Evolutionary conservation across 2,113 vertebrate species (phyloP).

Genomic region (Trinectes maculatus): DNA sequence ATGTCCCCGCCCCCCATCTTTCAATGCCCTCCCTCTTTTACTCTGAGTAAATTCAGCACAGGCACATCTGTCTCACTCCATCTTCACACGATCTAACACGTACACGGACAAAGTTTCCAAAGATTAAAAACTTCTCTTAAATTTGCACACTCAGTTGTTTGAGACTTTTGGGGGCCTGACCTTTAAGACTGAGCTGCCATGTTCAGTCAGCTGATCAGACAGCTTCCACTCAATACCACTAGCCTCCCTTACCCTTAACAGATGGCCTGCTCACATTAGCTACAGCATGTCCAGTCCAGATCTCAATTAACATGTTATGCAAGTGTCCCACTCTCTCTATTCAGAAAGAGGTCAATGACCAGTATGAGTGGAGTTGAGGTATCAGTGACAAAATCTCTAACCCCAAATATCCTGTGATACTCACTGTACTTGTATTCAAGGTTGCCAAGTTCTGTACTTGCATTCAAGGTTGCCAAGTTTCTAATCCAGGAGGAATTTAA

Average conservation of each 20-base stretch:
- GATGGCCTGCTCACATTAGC: conserved; percentile 57
- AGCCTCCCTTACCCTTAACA: conserved; percentile 41
- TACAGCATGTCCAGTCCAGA: conserved; percentile 26
- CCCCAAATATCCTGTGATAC: conserved; percentile 3
- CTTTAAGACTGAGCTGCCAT: conserved; percentile 65
- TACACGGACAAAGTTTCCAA: background rate
- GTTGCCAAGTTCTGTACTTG: conserved; percentile 23
- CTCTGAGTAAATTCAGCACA: conserved; percentile 55
- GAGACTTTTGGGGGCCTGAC: conserved; percentile 52
- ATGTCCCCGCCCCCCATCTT: conserved; percentile 20
- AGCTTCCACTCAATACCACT: conserved; percentile 49
- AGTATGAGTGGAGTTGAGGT: conserved; percentile 14
- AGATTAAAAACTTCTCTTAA: background rate
- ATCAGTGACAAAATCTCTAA: conserved; percentile 8
- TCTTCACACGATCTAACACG: conserved; percentile 44
- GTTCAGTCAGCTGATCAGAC: conserved; percentile 72
- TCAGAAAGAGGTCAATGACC: conserved; percentile 30
- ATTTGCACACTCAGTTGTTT: conserved; percentile 8
- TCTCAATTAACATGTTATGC: conserved; percentile 62
- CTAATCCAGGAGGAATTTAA: conserved; percentile 6
- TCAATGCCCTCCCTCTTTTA: conserved; percentile 11
- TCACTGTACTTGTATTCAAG: background rate
- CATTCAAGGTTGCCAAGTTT: conserved; percentile 11
- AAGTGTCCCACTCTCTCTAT: conserved; percentile 47
- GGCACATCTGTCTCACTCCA: conserved; percentile 62